Conservation (phyloP, 2,888 invertebrate genomes). For the Xanthia togata region DNA sequence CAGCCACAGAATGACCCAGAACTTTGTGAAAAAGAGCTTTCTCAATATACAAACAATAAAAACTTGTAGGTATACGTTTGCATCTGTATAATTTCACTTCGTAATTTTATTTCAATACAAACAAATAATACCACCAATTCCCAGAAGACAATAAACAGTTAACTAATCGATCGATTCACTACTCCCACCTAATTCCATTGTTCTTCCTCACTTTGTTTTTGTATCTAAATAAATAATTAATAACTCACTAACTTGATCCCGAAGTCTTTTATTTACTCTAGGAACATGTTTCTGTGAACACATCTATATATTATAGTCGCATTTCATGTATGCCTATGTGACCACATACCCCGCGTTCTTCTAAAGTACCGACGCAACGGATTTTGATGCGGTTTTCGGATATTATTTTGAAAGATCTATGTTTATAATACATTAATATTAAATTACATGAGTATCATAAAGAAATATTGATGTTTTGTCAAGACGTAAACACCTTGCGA, state of each 20-base stretch:
- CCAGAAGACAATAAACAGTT: slow-evolving; percentile 12
- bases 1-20: neutral
- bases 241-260: slow-evolving; percentile 14
- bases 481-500: too few species aligned
- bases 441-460: too few species aligned
- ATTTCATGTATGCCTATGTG: too few species aligned
- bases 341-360: too few species aligned
- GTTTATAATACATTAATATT: too few species aligned
- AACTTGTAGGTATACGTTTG: neutral
- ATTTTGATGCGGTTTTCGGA: too few species aligned
- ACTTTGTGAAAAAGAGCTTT: neutral
- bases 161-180: slow-evolving; percentile 37
- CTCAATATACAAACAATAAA: neutral
- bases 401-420: too few species aligned
- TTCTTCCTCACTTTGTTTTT: slow-evolving; percentile 37
- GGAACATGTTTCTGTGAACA: neutral
- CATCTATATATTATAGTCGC: neutral
- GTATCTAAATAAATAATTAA: slow-evolving; percentile 37
- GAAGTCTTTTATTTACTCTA: slow-evolving; percentile 1
- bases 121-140: neutral
- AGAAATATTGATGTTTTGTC: too few species aligned
- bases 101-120: neutral
- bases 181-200: slow-evolving; percentile 10
- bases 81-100: neutral
- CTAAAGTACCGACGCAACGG: too few species aligned